A percentile compares a stretch with the other conserved stretches of the same genome.
phyloP scores from a whole-genome alignment of 2,888 invertebrate genomes.

The Meganola albula region DNA sequence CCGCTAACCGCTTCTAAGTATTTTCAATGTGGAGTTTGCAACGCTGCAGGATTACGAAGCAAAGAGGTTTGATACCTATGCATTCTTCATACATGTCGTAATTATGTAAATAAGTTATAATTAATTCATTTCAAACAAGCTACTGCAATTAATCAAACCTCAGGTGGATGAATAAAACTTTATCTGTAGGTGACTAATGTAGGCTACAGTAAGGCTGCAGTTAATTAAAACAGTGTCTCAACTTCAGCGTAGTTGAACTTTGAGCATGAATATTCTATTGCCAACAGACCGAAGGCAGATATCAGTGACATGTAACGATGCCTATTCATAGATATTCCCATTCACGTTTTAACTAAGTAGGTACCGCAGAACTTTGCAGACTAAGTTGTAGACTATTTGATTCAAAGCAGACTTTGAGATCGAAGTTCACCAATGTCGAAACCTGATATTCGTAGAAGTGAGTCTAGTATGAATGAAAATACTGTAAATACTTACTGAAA shows the following conservation, averaged over 20 bases:
- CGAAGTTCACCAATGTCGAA: no score
- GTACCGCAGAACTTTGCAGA: not conserved
- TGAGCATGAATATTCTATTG: conserved; percentile 56
- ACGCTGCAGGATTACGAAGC: no score
- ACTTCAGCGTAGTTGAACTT: conserved; percentile 36
- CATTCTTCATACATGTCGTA: not conserved
- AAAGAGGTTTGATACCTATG: no score
- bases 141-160: conserved; percentile 29
- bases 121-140: conserved; percentile 24
- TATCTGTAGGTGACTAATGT: conserved; percentile 22
- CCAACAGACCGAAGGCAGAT: conserved; percentile 26
- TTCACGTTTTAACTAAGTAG: conserved; percentile 21
- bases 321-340: conserved; percentile 18
- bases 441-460: no score
- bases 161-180: conserved; percentile 49
- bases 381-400: no score
- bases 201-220: conserved; percentile 23
- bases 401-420: no score
- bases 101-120: no score
- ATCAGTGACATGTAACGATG: conserved; percentile 26
- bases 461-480: no score
- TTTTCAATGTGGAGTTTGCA: no score
- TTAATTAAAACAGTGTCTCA: conserved; percentile 35
- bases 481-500: no score
- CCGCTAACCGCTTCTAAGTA: no score